Evolutionary conservation across 2,888 invertebrate species (phyloP).

Genomic region (Balanococcus diminutus): DNA sequence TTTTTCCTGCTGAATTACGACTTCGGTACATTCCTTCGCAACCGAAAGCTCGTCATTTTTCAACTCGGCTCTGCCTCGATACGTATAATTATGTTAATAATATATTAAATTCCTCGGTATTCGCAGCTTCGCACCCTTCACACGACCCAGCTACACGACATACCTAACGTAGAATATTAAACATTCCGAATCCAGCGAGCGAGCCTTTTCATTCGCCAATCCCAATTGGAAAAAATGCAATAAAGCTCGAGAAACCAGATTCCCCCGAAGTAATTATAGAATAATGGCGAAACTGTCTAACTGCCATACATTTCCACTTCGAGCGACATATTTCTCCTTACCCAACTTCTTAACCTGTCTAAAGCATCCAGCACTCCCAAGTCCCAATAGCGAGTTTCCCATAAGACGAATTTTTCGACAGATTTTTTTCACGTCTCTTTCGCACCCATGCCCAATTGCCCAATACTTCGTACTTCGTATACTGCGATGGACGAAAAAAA

Average conservation of each 20-base stretch:
- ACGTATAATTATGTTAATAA: conserved; percentile 11
- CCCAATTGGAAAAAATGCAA: conserved; percentile 1
- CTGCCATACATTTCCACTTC: neutral
- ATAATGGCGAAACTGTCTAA: neutral
- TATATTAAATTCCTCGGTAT: neutral
- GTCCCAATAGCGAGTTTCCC: neutral
- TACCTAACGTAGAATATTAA: conserved; percentile 23
- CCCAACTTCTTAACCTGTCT: neutral
- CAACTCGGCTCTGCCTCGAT: neutral
- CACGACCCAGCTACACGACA: neutral
- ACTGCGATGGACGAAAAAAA: neutral
- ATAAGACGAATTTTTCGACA: neutral
- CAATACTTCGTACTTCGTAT: too few relatives aligned
- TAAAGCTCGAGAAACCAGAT: neutral
- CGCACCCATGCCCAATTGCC: neutral
- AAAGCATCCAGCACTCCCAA: neutral
- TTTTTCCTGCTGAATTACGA: neutral
- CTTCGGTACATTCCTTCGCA: neutral
- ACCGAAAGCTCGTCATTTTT: neutral
- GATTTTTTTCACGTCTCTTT: neutral
- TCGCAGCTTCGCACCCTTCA: neutral
- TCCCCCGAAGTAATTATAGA: neutral
- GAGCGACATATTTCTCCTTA: neutral
- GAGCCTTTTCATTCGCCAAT: neutral
- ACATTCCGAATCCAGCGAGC: neutral